Base-by-base conservation (phyloP, 2,113 vertebrate genomes). In the Tragelaphus scriptus region DNA sequence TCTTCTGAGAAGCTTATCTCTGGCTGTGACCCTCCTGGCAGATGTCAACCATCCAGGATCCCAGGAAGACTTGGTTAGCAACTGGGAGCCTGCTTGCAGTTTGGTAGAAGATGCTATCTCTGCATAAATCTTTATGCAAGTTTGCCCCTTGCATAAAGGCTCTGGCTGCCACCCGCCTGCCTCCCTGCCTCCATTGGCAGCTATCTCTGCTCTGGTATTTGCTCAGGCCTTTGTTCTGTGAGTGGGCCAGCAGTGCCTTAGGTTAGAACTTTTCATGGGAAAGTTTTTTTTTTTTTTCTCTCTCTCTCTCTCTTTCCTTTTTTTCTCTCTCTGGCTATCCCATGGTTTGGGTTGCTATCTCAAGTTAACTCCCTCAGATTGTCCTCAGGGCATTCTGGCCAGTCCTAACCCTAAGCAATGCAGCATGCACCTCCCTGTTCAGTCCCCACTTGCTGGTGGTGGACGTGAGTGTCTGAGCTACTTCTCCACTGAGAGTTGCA, bases 111-210 rank as follows among this genome's bases (percentile, higher is more conserved):
- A 71, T 21, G 9, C 32, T 8, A 2, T 21, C 65, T 19, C 32
- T 68, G 32, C 44, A 44, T 44, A 44, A 44, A 44, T 44, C 44
- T 44, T 44, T 44, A 44, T 44, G 44, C 2, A 4, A 68, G 32
- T 21, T 68, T 68, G 16, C n/a, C 10, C n/a, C n/a, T 36, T 71
- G n/a, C n/a, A 4, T 36, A 19, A 36, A 0, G 65, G 65, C 17
- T 36, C n/a, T 71, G 65, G n/a, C 65, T 71, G 9, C 2, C n/a
- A 21, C n/a, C 17, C 1, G 0, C 65, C 32, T 71, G 65, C n/a
- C 9, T 71, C n/a, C n/a, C 65, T 36, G 9, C 19, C 61, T 68
- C 17, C 2, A 1, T 10, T 36, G 65, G 8, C 0, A 0, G 17
- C 32, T 71, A 21, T 36, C 65, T 71, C 17, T 36, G 11, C n/a